Evolutionary conservation across 2,797 vertebrate species (phyloP).

Genomic region (Paramormyrops hopkinsi): DNA sequence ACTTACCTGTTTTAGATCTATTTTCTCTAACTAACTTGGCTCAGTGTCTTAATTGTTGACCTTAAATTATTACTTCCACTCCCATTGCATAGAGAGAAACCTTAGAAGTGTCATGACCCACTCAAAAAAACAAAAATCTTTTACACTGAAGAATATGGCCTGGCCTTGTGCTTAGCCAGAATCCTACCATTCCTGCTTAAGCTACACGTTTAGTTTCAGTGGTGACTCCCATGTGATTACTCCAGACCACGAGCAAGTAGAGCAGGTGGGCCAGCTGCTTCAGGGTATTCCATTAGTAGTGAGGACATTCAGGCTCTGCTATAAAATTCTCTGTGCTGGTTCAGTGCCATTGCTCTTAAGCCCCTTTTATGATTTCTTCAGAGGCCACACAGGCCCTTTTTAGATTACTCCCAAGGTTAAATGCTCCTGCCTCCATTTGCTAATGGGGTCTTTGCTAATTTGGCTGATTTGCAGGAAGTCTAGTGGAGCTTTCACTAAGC

Average conservation of each 20-base stretch:
- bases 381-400: background rate
- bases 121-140: background rate
- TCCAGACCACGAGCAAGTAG: background rate
- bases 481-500: conserved; percentile 4
- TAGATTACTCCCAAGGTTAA: conserved; percentile 21
- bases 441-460: conserved; percentile 25
- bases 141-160: background rate
- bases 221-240: background rate
- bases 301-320: background rate
- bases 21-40: background rate
- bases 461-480: conserved; percentile 19
- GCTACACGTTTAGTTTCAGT: background rate
- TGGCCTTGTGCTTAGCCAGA: background rate
- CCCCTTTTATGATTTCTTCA: conserved; percentile 7
- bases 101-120: background rate
- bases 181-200: background rate
- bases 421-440: conserved; percentile 15
- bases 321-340: conserved; percentile 15
- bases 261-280: conserved; percentile 21
- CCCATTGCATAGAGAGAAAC: background rate
- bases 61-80: conserved; percentile 19
- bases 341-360: conserved; percentile 16
- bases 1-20: background rate
- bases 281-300: background rate
- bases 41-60: background rate